Evolutionary conservation across 2,888 invertebrate genomes (phyloP).

Genomic region (Macrophya alboannulata): DNA sequence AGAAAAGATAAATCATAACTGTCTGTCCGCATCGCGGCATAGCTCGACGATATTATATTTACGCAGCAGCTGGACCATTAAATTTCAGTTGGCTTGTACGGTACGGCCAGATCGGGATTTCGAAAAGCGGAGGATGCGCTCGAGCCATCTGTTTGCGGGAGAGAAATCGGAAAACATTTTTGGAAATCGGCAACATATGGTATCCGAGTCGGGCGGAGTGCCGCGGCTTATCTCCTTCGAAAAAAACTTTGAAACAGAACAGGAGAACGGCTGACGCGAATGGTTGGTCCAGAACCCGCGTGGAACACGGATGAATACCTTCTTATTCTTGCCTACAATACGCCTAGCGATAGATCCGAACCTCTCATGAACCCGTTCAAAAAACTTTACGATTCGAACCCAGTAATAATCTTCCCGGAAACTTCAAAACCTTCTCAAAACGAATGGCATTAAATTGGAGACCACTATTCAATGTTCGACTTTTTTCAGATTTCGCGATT

Average conservation of each 20-base stretch:
- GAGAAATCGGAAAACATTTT: constrained; percentile 73
- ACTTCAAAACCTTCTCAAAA: neutral
- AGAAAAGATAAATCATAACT: constrained; percentile 49
- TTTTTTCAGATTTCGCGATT: neutral
- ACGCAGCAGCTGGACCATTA: constrained; percentile 44
- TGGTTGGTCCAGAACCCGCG: constrained; percentile 54
- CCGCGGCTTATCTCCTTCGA: constrained; percentile 43
- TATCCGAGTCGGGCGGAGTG: constrained; percentile 66
- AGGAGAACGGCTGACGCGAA: constrained; percentile 52
- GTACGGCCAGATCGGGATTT: constrained; percentile 55
- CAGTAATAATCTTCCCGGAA: neutral
- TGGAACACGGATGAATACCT: constrained; percentile 56
- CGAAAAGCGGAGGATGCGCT: constrained; percentile 60
- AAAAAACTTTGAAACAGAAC: constrained; percentile 57
- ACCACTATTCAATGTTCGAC: neutral
- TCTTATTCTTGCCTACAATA: constrained; percentile 54
- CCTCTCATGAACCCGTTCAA: constrained; percentile 1
- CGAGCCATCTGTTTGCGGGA: constrained; percentile 72
- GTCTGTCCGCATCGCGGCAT: neutral
- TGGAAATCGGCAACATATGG: constrained; percentile 73
- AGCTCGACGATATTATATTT: constrained; percentile 12
- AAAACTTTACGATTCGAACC: neutral
- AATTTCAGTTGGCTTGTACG: neutral
- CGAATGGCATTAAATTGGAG: neutral
- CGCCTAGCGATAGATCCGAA: constrained; percentile 14